These are phyloP conservation scores for Dicyrtoma fusca DNA, from an alignment of 2,888 invertebrate species.

Conservation along the genomic window DNA sequence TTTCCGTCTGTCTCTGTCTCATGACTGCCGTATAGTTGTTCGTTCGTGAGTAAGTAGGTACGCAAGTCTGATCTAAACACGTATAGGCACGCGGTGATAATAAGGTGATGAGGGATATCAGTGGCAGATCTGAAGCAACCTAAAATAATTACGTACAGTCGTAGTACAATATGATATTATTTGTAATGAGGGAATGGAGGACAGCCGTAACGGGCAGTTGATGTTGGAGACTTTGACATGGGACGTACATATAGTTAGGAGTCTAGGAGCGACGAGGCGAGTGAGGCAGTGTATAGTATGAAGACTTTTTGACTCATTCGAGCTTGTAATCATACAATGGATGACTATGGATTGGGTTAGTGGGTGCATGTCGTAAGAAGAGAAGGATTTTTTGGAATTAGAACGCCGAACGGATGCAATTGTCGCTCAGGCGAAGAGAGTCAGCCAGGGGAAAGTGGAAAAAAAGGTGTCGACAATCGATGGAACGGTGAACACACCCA, in stretches of 20 bases:
- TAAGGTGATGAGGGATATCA: too few relatives aligned
- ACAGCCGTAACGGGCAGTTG: too few relatives aligned
- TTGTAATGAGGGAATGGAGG: too few relatives aligned
- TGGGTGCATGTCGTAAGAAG: constrained; percentile 34
- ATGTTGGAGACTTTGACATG: background rate
- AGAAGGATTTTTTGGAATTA: constrained; percentile 36
- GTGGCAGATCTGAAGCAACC: too few relatives aligned
- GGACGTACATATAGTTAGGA: background rate
- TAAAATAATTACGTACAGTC: too few relatives aligned
- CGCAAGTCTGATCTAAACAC: too few relatives aligned
- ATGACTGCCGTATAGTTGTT: too few relatives aligned
- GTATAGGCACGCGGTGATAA: too few relatives aligned
- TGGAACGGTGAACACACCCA: constrained; percentile 34
- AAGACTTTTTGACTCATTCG: constrained; percentile 21
- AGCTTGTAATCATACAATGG: constrained; percentile 24
- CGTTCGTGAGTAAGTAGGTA: too few relatives aligned
- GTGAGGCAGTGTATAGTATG: background rate
- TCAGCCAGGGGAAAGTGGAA: constrained; percentile 41
- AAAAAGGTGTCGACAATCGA: constrained; percentile 45
- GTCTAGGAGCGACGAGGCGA: background rate
- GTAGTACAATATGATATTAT: too few relatives aligned
- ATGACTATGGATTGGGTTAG: constrained; percentile 30
- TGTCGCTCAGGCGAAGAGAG: constrained; percentile 39
- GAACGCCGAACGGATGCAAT: constrained; percentile 38
- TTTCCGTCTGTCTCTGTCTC: too few relatives aligned